Conservation (phyloP, 2,113 vertebrate species). For the mouse (Mus musculus) region GRCm39 chr5:64305001-64305500, state of each 20-base stretch:
- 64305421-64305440: background rate
- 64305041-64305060: background rate
- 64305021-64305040: background rate
- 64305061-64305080: background rate
- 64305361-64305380: background rate
- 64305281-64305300: background rate
- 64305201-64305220: background rate
- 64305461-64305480: background rate
- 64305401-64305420: background rate
- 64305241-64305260: background rate
- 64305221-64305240: background rate
- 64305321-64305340: background rate
- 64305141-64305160: background rate
- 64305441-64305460: background rate
- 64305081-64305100: background rate
- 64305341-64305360: background rate
- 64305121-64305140: background rate
- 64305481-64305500: background rate
- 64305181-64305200: background rate
- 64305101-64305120: background rate
- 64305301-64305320: background rate
- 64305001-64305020: background rate
- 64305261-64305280: background rate
- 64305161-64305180: background rate
- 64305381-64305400: background rate